phyloP scores from a whole-genome alignment of 2,797 vertebrate species.

The Pangasius krempfi region DNA sequence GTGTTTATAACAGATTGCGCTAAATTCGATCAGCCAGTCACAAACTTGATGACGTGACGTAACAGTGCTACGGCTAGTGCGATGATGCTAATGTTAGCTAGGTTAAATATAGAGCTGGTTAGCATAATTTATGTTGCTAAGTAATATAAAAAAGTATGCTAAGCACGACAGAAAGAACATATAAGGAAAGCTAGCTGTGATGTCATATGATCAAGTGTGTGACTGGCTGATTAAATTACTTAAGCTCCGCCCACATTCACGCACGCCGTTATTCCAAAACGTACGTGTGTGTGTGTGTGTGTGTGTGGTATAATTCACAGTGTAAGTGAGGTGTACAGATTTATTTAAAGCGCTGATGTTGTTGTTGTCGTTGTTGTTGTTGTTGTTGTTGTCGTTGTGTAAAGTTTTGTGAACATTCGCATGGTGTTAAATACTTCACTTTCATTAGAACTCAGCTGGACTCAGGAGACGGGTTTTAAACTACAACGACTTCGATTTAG shows the following conservation, averaged over 20 bases:
- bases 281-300: constrained; percentile 2
- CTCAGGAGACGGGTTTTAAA: neutral
- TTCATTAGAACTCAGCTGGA: neutral
- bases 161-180: neutral
- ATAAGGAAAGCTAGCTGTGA: neutral
- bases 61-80: neutral
- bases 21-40: neutral
- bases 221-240: neutral
- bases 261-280: neutral
- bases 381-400: neutral
- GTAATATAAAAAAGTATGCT: neutral
- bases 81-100: neutral
- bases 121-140: neutral
- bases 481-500: neutral
- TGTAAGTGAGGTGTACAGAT: constrained; percentile 11
- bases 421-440: neutral
- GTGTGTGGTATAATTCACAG: neutral
- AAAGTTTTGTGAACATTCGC: neutral
- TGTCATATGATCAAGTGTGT: neutral
- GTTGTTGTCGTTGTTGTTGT: neutral
- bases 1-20: neutral
- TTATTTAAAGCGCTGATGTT: neutral
- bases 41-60: neutral
- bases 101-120: too few relatives aligned
- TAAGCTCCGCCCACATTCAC: neutral